phyloP scores from a whole-genome alignment of 2,797 vertebrate genomes.

The Sandelia bainsii region DNA sequence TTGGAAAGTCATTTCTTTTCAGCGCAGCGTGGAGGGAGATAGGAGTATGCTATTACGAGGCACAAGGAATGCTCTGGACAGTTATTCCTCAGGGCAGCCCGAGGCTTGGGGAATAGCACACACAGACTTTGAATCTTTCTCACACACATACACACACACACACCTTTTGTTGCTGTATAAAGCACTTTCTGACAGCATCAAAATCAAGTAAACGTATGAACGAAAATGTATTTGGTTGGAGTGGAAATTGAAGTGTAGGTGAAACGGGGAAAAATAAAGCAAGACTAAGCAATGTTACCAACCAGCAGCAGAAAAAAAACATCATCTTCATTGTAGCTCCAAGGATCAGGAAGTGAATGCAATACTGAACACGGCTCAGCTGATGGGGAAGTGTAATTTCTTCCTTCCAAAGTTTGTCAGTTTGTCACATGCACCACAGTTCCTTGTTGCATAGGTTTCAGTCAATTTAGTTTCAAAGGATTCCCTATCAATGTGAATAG shows the following conservation, averaged over 20 bases:
- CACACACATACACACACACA: constrained; percentile 19
- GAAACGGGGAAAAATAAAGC: neutral
- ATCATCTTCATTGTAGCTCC: neutral
- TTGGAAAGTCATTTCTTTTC: constrained; percentile 75
- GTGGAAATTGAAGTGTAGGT: constrained; percentile 1
- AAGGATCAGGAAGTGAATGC: constrained; percentile 21
- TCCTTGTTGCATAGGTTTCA: neutral
- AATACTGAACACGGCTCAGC: constrained; percentile 45
- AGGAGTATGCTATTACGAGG: constrained; percentile 71
- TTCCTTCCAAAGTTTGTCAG: no score
- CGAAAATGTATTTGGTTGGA: constrained; percentile 23
- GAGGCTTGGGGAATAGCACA: constrained; percentile 40
- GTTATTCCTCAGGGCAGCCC: constrained; percentile 63
- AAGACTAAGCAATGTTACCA: neutral
- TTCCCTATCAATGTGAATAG: neutral
- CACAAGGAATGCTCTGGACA: constrained; percentile 62
- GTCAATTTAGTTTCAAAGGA: neutral
- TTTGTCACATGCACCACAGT: constrained; percentile 3
- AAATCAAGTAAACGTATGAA: constrained; percentile 50
- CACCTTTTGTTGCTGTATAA: constrained; percentile 43
- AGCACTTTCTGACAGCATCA: constrained; percentile 34
- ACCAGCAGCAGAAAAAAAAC: neutral
- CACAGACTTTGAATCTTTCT: constrained; percentile 4
- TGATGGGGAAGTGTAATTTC: constrained; percentile 29
- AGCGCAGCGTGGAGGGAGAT: constrained; percentile 60